Percentiles rank a stretch among this genome's conserved stretches.
Evolutionary conservation across 2,113 vertebrate genomes (phyloP).

Genomic region (Tragelaphus strepsiceros): DNA sequence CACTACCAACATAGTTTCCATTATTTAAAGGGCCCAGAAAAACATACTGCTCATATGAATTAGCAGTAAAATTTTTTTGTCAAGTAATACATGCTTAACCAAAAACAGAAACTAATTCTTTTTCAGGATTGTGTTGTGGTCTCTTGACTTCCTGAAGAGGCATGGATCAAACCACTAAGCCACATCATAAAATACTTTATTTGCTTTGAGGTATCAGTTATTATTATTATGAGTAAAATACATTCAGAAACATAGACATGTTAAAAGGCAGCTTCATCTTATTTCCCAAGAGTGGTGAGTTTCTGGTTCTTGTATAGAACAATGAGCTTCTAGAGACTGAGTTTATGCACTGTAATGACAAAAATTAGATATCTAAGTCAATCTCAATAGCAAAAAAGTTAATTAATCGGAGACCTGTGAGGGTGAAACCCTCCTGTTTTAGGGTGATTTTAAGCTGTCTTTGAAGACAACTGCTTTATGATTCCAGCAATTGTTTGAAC

Average conservation of each 20-base stretch:
- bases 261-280: neutral
- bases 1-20: neutral
- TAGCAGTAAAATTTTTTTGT: neutral
- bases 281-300: neutral
- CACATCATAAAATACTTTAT: conserved; percentile 70
- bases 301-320: neutral
- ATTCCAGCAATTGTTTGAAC: neutral
- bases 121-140: conserved; percentile 62
- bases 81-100: conserved; percentile 62
- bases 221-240: conserved; percentile 36
- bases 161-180: conserved; percentile 62
- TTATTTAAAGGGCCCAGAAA: conserved; percentile 20
- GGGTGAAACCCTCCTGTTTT: neutral
- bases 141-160: conserved; percentile 59
- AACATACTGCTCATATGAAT: neutral
- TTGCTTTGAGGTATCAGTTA: conserved; percentile 62
- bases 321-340: neutral
- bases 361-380: neutral
- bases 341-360: neutral
- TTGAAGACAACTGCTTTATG: neutral
- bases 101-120: conserved; percentile 66
- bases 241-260: conserved; percentile 29
- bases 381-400: neutral
- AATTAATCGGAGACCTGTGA: neutral
- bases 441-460: neutral